Evolutionary conservation across 2,797 vertebrate genomes (phyloP), one percentile per base, ranked within the genome.

Genomic region (Linurgus olivaceus): DNA sequence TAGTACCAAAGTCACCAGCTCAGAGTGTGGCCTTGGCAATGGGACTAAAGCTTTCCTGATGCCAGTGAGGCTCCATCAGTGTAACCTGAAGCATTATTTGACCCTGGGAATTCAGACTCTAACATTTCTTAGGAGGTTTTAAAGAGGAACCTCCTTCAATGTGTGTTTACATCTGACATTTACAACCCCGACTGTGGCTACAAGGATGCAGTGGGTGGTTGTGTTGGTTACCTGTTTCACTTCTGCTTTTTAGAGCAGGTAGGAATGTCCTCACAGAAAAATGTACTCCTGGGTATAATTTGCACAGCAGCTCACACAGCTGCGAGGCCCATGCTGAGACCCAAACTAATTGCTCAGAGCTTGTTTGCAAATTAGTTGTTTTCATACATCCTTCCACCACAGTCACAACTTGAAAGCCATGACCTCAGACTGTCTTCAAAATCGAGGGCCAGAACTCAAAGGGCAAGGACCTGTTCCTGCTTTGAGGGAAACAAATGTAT

Each of bases 291-390:
- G 33, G 35, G 51, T 63, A 65, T 70, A 62, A 48, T 82, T 90
- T 95, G 83, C 75, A 63, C 55, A 25, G 57, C 24, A 75, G 50
- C 57, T 94, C 76, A 35, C 78, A 62, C 31, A 94, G 62, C 67
- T 87, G 77, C n/a, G 72, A 73, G 68, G 65, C 57, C 54, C 83
- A 10, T 61, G 82, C 62, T 57, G 71, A 50, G 21, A 78, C 52
- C 55, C 86, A 86, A 91, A 96, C 63, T 89, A 96, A 94, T 54
- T 87, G 45, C 78, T 95, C 42, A 55, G 77, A 94, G 59, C 52
- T 40, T 52, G 74, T 74, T 90, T 94, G 85, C 54, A 95, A 93
- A 97, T 90, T 8, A 66, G 52, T 18, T 44, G 40, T 87, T 93
- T 94, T 87, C 90, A 79, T 83, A 75, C 3, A 2, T 65, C 70